These are phyloP conservation scores for Enteromius treurensis DNA, from an alignment of 2,797 vertebrate genomes.

Conservation along the genomic window DNA sequence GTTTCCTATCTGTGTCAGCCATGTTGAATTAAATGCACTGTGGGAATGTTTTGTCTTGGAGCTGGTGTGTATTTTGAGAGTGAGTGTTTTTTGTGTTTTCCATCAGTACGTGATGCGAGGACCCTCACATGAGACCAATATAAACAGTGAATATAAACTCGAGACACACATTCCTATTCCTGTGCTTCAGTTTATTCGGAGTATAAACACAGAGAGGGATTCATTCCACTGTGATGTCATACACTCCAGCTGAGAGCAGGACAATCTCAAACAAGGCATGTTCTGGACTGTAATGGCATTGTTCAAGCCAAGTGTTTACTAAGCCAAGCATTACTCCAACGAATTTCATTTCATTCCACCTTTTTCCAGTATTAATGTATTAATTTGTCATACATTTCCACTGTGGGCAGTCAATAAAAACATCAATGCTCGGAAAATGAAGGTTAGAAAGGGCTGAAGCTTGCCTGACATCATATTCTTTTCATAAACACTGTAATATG, in stretches of 20 bases:
- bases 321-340: not conserved
- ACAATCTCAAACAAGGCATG: not conserved
- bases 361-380: too few relatives aligned
- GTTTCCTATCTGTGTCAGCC: not conserved
- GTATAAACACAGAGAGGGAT: constrained; percentile 43
- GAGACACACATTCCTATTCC: constrained; percentile 61
- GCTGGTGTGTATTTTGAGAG: constrained; percentile 18
- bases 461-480: not conserved
- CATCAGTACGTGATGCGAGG: constrained; percentile 41
- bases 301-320: constrained; percentile 14
- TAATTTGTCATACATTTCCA: not conserved
- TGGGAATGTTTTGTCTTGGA: constrained; percentile 9
- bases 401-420: not conserved
- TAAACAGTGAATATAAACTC: constrained; percentile 68
- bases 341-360: not conserved
- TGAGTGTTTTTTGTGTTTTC: constrained; percentile 39
- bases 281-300: not conserved
- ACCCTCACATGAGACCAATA: constrained; percentile 74
- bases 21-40: constrained; percentile 19
- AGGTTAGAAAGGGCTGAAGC: not conserved
- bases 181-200: constrained; percentile 24
- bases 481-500: not conserved
- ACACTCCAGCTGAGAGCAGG: constrained; percentile 3
- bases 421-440: not conserved
- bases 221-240: constrained; percentile 29